Percentiles rank a stretch among this genome's conserved stretches.
These are phyloP conservation scores for Heliconius hortense DNA, from an alignment of 2,888 invertebrate genomes.

Conservation along the genomic window DNA sequence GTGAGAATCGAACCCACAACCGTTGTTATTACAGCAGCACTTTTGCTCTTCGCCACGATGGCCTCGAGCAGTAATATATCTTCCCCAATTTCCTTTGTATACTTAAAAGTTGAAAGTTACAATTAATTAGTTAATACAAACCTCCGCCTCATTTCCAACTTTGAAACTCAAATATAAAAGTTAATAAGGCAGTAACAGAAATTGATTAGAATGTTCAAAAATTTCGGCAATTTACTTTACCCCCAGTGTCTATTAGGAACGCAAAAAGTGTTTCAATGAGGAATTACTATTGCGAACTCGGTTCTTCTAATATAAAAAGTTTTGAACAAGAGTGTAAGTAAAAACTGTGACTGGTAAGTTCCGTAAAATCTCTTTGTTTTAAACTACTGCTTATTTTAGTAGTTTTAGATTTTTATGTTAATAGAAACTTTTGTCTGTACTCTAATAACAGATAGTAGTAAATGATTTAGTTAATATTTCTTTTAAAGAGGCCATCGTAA, in stretches of 20 bases:
- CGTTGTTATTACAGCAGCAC: no score
- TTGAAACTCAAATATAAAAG: slow-evolving; percentile 14
- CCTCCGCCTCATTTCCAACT: slow-evolving; percentile 9
- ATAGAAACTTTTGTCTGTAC: no score
- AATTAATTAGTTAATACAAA: slow-evolving; percentile 14
- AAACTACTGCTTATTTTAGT: neutral
- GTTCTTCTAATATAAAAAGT: slow-evolving; percentile 34
- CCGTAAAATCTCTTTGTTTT: neutral
- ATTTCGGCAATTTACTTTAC: slow-evolving; percentile 22
- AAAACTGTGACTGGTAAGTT: slow-evolving; percentile 23
- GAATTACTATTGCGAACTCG: slow-evolving; percentile 18
- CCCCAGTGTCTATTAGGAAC: slow-evolving; percentile 17
- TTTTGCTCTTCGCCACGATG: no score
- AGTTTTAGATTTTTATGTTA: no score
- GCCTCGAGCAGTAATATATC: no score
- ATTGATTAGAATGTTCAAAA: slow-evolving; percentile 25
- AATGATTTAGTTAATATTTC: no score
- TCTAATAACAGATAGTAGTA: no score
- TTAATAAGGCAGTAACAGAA: slow-evolving; percentile 8
- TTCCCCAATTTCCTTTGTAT: neutral
- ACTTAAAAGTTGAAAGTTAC: slow-evolving; percentile 1
- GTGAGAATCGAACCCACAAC: no score
- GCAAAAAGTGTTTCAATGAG: slow-evolving; percentile 22
- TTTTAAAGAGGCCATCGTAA: no score
- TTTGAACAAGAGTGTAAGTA: slow-evolving; percentile 27